A percentile compares a stretch with the other conserved stretches of the same genome.
phyloP scores from a whole-genome alignment of 2,113 vertebrate genomes.

The Carettochelys insculpta region DNA sequence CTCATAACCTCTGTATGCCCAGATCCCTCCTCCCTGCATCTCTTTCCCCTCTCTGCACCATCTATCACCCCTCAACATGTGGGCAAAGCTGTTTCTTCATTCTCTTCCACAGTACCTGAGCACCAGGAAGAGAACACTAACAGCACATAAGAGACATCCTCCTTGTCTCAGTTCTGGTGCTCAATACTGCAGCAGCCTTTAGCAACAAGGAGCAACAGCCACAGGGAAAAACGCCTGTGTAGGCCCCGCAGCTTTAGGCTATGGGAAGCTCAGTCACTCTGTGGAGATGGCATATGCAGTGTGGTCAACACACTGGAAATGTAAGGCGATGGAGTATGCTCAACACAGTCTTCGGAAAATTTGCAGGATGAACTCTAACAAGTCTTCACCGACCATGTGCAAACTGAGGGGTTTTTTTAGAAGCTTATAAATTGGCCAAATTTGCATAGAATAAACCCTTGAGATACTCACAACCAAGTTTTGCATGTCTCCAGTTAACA shows the following conservation, averaged over 20 bases:
- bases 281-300: neutral
- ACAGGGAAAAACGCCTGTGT: rapidly evolving
- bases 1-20: neutral
- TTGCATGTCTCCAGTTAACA: no score
- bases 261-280: neutral
- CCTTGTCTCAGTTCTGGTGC: neutral
- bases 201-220: neutral
- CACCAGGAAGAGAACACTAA: neutral
- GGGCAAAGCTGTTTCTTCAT: neutral
- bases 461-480: no score
- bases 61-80: neutral
- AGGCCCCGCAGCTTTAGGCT: neutral
- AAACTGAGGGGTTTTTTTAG: neutral
- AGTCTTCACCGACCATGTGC: rapidly evolving
- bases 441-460: no score
- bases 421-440: neutral
- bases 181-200: neutral
- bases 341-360: neutral
- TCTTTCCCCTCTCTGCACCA: neutral
- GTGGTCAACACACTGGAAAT: neutral
- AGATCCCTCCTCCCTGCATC: neutral
- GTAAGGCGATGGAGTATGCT: neutral
- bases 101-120: neutral
- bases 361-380: neutral
- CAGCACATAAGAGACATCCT: neutral